phyloP scores from a whole-genome alignment of 2,797 vertebrate genomes.

The Gambelia wislizenii region DNA sequence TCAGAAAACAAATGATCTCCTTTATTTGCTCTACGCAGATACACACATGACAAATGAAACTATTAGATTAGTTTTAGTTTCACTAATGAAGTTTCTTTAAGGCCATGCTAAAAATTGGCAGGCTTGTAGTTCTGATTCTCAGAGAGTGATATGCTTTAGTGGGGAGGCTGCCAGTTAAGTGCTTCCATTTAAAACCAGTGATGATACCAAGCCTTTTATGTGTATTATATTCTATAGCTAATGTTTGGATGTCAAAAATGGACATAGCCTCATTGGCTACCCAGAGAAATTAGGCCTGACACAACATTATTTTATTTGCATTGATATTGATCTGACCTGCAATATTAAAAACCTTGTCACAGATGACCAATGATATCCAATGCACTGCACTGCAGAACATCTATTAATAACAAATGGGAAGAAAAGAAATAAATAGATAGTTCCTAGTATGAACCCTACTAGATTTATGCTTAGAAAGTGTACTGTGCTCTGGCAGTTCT shows the following conservation, averaged over 20 bases:
- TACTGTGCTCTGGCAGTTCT: slow-evolving; percentile 29
- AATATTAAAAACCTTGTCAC: slow-evolving; percentile 53
- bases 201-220: slow-evolving; percentile 50
- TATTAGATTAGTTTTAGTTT: slow-evolving; percentile 52
- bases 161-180: slow-evolving; percentile 47
- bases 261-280: slow-evolving; percentile 55
- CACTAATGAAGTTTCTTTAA: slow-evolving; percentile 46
- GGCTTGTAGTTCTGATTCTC: slow-evolving; percentile 59
- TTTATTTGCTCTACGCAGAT: not conserved
- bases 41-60: slow-evolving; percentile 12
- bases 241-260: slow-evolving; percentile 60
- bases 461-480: slow-evolving; percentile 46
- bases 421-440: slow-evolving; percentile 44
- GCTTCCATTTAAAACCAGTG: slow-evolving; percentile 63
- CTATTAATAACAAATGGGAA: slow-evolving; percentile 60
- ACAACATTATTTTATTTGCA: slow-evolving; percentile 61
- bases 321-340: slow-evolving; percentile 60
- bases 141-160: slow-evolving; percentile 11
- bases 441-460: slow-evolving; percentile 49
- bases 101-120: slow-evolving; percentile 49
- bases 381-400: slow-evolving; percentile 48
- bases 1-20: slow-evolving; percentile 10
- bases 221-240: slow-evolving; percentile 60
- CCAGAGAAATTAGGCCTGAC: slow-evolving; percentile 61
- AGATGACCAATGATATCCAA: slow-evolving; percentile 53